Evolutionary conservation across 1,140 invertebrate species (phyloP).

Genomic region (Nymphalis io): DNA sequence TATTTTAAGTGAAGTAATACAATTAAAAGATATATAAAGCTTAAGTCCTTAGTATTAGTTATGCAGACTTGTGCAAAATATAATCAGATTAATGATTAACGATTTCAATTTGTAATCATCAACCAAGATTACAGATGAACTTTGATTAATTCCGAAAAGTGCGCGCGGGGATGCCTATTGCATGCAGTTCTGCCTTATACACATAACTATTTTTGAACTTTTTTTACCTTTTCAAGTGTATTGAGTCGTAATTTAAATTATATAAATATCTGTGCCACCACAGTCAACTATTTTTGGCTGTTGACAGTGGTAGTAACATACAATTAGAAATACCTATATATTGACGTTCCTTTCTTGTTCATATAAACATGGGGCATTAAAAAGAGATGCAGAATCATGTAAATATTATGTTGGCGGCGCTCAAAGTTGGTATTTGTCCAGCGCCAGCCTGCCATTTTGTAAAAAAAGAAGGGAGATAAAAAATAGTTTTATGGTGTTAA

Average conservation of each 20-base stretch:
- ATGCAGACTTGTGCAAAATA: too few species aligned
- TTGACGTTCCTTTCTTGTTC: constrained; percentile 30
- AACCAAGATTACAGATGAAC: too few species aligned
- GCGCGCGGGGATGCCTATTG: too few species aligned
- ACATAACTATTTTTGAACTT: background rate
- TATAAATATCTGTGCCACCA: constrained; percentile 7
- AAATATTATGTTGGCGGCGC: constrained; percentile 59
- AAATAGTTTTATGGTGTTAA: constrained; percentile 81
- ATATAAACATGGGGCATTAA: constrained; percentile 1
- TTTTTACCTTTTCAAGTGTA: background rate
- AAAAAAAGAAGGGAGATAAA: constrained; percentile 80
- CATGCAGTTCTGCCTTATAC: too few species aligned
- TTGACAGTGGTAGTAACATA: constrained; percentile 61
- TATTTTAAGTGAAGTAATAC: too few species aligned
- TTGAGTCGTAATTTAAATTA: background rate
- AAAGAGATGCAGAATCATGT: constrained; percentile 49
- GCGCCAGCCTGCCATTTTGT: constrained; percentile 80
- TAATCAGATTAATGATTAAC: too few species aligned
- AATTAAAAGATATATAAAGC: too few species aligned
- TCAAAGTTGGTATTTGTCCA: constrained; percentile 78
- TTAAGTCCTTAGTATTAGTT: too few species aligned
- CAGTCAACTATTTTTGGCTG: constrained; percentile 60
- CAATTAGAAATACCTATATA: constrained; percentile 39
- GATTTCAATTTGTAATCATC: too few species aligned
- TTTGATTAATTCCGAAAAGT: too few species aligned